These are phyloP conservation scores for Esox lucius DNA, from an alignment of 2,797 vertebrate genomes.

Conservation along the genomic window DNA sequence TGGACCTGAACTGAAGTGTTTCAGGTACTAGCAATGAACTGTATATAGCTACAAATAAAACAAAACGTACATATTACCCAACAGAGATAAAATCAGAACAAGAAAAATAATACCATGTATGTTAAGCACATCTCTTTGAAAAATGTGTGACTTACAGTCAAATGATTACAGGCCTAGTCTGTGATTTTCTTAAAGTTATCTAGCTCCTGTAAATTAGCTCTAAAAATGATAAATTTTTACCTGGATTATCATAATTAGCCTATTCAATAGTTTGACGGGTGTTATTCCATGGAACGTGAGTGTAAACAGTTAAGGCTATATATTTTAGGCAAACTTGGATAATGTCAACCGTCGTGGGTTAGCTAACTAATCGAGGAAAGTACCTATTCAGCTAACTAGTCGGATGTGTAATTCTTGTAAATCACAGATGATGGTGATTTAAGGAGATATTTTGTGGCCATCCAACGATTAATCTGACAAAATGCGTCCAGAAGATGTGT, in stretches of 20 bases:
- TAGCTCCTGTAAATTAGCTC: neutral
- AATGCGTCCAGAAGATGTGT: neutral
- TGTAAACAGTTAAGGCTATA: neutral
- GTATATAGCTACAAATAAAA: neutral
- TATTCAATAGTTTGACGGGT: no score
- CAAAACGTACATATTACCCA: neutral
- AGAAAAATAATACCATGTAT: neutral
- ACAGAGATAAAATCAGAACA: neutral
- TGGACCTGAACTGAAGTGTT: neutral
- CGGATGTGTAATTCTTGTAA: neutral
- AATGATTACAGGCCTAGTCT: neutral
- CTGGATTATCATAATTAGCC: neutral
- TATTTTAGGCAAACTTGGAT: neutral
- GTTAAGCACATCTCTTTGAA: neutral
- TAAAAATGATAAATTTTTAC: neutral
- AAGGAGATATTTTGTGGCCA: neutral
- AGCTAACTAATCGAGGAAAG: neutral
- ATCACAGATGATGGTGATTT: no score
- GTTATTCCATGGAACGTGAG: no score
- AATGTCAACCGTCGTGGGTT: neutral
- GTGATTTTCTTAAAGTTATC: neutral
- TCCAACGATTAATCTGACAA: neutral
- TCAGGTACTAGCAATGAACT: neutral
- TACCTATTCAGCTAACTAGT: constrained; percentile 14
- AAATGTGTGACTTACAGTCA: neutral